These are phyloP conservation scores for Bombus affinis DNA, from an alignment of 1,140 invertebrate genomes.

Conservation along the genomic window DNA sequence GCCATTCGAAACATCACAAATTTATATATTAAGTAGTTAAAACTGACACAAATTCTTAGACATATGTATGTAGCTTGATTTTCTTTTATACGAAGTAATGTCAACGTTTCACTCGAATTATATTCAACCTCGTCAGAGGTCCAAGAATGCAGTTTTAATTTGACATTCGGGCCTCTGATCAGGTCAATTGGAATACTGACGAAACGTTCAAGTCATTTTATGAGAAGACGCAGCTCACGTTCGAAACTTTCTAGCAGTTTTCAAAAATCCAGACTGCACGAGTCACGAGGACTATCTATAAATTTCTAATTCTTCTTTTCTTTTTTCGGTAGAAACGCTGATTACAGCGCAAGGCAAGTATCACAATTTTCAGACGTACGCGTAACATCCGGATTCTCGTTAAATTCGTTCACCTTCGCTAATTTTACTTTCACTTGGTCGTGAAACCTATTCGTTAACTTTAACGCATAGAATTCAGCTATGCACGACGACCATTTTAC, in stretches of 20 bases:
- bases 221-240: neutral
- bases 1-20: neutral
- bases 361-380: conserved; percentile 12
- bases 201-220: neutral
- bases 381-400: conserved; percentile 5
- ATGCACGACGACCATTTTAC: neutral
- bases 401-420: conserved; percentile 1
- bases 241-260: neutral
- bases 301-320: neutral
- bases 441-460: neutral
- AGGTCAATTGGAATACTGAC: neutral
- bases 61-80: neutral
- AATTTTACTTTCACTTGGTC: conserved; percentile 15
- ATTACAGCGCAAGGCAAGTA: conserved; percentile 15
- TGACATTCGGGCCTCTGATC: neutral
- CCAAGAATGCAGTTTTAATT: neutral
- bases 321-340: neutral
- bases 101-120: neutral
- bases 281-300: neutral
- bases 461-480: neutral
- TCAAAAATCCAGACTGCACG: neutral
- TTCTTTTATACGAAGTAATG: neutral
- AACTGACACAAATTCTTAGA: neutral
- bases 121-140: neutral
- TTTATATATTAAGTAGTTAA: neutral